Evolutionary conservation across 2,888 invertebrate genomes (phyloP).

Genomic region (Hermaeophaga mercurialis): DNA sequence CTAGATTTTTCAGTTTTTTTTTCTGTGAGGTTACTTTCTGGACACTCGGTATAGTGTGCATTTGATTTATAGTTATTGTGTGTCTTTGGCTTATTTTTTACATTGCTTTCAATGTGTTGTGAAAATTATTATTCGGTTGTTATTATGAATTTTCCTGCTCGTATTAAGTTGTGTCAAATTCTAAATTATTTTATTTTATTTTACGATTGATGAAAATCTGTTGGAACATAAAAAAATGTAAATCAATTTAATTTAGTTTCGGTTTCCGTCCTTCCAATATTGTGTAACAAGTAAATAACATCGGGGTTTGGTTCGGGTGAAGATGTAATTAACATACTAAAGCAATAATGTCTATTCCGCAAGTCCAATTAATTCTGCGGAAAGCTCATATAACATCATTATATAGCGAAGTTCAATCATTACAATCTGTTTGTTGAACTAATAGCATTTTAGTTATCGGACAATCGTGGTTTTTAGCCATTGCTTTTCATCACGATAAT

Average conservation of each 20-base stretch:
- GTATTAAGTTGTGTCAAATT: too few species aligned
- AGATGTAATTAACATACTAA: constrained; percentile 29
- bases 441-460: constrained; percentile 19
- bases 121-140: too few species aligned
- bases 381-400: constrained; percentile 23
- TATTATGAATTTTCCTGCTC: too few species aligned
- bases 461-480: constrained; percentile 5
- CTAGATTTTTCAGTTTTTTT: too few species aligned
- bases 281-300: constrained; percentile 18
- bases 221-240: too few species aligned
- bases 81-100: too few species aligned
- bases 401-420: constrained; percentile 18
- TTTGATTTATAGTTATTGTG: too few species aligned
- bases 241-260: constrained; percentile 5
- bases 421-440: constrained; percentile 17
- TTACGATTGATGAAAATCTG: too few species aligned
- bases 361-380: constrained; percentile 26
- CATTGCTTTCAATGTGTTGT: too few species aligned
- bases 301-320: constrained; percentile 13
- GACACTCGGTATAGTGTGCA: too few species aligned
- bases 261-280: constrained; percentile 15
- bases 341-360: constrained; percentile 20
- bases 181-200: too few species aligned
- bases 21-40: too few species aligned
- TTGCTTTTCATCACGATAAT: neutral